A percentile compares a stretch with the other conserved stretches of the same genome.
Conservation (phyloP, 2,888 invertebrate species). For the Idaea dimidiata region DNA sequence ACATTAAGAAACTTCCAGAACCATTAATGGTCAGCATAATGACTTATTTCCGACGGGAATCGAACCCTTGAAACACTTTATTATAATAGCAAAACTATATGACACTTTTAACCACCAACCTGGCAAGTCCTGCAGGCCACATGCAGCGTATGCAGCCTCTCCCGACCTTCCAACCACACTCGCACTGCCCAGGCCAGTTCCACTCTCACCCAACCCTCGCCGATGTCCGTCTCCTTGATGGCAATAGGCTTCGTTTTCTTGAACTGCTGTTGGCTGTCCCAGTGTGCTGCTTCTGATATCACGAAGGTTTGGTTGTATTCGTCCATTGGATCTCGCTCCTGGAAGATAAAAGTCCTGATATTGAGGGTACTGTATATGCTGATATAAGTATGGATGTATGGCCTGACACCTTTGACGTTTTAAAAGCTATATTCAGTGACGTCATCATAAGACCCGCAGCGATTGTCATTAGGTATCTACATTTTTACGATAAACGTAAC, state of each 20-base stretch:
- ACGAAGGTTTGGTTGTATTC: slow-evolving; percentile 87
- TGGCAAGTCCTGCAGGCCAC: slow-evolving; percentile 90
- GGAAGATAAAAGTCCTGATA: slow-evolving; percentile 19
- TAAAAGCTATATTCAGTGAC: too few species aligned
- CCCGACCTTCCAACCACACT: slow-evolving; percentile 87
- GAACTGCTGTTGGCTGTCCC: slow-evolving; percentile 85
- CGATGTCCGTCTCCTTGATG: slow-evolving; percentile 87
- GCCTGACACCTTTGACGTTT: too few species aligned
- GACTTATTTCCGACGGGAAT: too few species aligned
- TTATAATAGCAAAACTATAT: too few species aligned
- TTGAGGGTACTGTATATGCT: not conserved
- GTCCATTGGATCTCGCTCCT: slow-evolving; percentile 82
- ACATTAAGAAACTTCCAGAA: too few species aligned
- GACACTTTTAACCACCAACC: too few species aligned
- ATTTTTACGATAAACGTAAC: too few species aligned
- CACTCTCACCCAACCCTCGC: slow-evolving; percentile 90
- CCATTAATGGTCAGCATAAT: too few species aligned
- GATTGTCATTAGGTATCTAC: too few species aligned
- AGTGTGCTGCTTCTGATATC: slow-evolving; percentile 88
- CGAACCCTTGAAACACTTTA: too few species aligned
- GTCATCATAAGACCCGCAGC: too few species aligned
- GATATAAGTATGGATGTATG: not conserved
- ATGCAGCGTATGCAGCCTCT: slow-evolving; percentile 86
- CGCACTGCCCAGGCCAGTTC: slow-evolving; percentile 88
- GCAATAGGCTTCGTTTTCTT: slow-evolving; percentile 90